phyloP scores from a whole-genome alignment of 2,797 vertebrate species.

The Yasuhikotakia modesta region DNA sequence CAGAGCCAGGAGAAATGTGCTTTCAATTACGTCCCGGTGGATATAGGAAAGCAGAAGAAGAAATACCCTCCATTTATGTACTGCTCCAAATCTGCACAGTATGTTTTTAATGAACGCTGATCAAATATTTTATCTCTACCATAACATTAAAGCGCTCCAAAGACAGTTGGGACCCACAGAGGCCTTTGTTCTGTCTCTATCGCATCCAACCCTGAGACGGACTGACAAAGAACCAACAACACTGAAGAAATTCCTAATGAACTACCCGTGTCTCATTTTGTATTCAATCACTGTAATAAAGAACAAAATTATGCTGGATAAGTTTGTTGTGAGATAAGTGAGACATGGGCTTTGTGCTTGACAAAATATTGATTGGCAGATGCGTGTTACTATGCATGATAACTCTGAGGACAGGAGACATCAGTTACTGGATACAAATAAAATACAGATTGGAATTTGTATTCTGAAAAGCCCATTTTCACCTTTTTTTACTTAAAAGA shows the following conservation, averaged over 20 bases:
- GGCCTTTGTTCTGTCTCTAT: slow-evolving; percentile 74
- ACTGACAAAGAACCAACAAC: slow-evolving; percentile 45
- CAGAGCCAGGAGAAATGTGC: slow-evolving; percentile 81
- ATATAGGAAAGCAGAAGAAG: slow-evolving; percentile 71
- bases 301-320: neutral
- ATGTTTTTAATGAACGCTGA: slow-evolving; percentile 83
- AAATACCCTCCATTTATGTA: slow-evolving; percentile 87
- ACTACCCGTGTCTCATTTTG: slow-evolving; percentile 25
- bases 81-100: slow-evolving; percentile 87
- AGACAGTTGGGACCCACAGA: slow-evolving; percentile 65
- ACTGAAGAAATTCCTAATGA: slow-evolving; percentile 59
- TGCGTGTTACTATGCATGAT: neutral
- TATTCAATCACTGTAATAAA: neutral
- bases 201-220: no score
- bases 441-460: neutral
- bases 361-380: neutral
- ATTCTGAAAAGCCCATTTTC: neutral
- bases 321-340: no score
- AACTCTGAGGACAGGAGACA: neutral
- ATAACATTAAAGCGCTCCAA: slow-evolving; percentile 80
- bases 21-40: slow-evolving; percentile 92
- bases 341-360: neutral
- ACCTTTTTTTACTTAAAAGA: no score
- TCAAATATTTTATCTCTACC: slow-evolving; percentile 88
- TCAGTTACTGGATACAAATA: neutral